Evolutionary conservation across 2,113 vertebrate genomes (phyloP).

Genomic region (Macroglossus sobrinus): DNA sequence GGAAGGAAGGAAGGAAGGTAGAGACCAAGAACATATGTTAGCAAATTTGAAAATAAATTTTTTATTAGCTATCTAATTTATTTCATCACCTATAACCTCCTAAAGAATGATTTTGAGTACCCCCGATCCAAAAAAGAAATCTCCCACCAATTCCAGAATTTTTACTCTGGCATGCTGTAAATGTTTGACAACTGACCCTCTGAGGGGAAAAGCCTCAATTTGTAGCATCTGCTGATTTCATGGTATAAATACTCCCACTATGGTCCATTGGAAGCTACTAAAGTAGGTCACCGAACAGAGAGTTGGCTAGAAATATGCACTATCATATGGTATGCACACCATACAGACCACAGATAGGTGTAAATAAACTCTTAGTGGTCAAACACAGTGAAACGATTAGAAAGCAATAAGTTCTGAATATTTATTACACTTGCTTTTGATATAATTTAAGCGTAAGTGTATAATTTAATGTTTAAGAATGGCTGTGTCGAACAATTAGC

Average conservation of each 20-base stretch:
- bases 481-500: background rate
- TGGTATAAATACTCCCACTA: background rate
- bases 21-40: too few species aligned
- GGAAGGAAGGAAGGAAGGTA: too few species aligned
- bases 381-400: background rate
- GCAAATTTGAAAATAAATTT: background rate
- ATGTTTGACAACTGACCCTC: background rate
- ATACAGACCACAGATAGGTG: too few species aligned
- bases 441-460: background rate
- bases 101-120: background rate
- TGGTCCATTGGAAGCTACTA: background rate
- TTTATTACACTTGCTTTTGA: background rate
- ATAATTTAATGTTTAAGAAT: background rate
- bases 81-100: background rate
- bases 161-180: background rate
- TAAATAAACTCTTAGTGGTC: background rate
- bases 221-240: background rate
- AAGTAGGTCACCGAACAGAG: background rate
- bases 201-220: background rate
- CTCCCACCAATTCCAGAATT: background rate
- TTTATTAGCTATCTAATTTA: background rate
- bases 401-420: background rate
- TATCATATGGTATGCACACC: background rate
- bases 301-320: background rate
- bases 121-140: background rate